Base-by-base conservation (phyloP, 2,888 invertebrate species). In the Clanis bilineata region DNA sequence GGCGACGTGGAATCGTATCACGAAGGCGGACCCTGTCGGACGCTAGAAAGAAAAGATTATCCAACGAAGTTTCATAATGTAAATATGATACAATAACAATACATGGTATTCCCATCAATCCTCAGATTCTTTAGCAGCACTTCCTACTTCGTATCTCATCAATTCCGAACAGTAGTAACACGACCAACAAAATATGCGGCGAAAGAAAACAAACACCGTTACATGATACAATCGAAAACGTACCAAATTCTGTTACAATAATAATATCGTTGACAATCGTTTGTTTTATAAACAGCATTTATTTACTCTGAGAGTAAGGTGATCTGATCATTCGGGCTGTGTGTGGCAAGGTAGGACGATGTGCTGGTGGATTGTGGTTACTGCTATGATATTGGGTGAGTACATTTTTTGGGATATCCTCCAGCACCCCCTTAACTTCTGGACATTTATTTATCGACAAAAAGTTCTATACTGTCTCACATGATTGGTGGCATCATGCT, bases 381-480 rank as follows among this genome's bases (percentile, higher is more conserved):
- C 32, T 36, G 32, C 44, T 21, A 58, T 59, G 55, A 9, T 21
- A 21, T 59, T 41, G 51, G 51, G 51, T 51, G 28, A 51, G 51
- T 51, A 18, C 28, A 15, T 22, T 10, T 44, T 44, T 38, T 38
- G 10, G n/a, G n/a, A n/a, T n/a, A n/a, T n/a, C n/a, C n/a, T n/a
- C n/a, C n/a, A n/a, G n/a, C n/a, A n/a, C n/a, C n/a, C n/a, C n/a
- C n/a, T n/a, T n/a, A n/a, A n/a, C n/a, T n/a, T n/a, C n/a, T n/a
- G n/a, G n/a, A n/a, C n/a, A n/a, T n/a, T n/a, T n/a, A n/a, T n/a
- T n/a, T n/a, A n/a, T n/a, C n/a, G n/a, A n/a, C n/a, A n/a, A n/a
- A n/a, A n/a, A n/a, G n/a, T n/a, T n/a, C n/a, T n/a, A n/a, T n/a
- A n/a, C n/a, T n/a, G n/a, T n/a, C n/a, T n/a, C n/a, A n/a, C n/a